Evolutionary conservation across 2,888 invertebrate genomes (phyloP), one percentile per base, ranked within the genome.

Genomic region (Pasiphila rectangulata): DNA sequence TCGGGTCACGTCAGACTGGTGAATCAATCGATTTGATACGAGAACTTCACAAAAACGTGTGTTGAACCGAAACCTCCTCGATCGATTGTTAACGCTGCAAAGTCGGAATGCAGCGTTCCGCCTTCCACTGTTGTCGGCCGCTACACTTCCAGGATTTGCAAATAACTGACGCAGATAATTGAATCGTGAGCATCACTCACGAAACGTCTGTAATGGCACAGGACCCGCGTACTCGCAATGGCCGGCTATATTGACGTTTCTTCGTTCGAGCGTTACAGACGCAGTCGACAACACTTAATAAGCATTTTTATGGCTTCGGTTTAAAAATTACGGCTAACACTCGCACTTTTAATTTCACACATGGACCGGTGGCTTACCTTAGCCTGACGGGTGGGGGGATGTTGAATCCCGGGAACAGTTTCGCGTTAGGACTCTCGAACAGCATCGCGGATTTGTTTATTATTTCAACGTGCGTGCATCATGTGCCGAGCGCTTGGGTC

Each of bases 401-500:
- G 82, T 91, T 92, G 83, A 93, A 93, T 67, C 88, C 87, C 66
- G 92, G 91, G 79, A 90, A 92, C 79, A 92, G 90, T 84, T 93
- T 90, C 82, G 93, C 93, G 73, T 91, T 91, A 73, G 93, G 92
- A 89, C 91, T 93, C 84, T 93, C 93, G 81, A 93, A 93, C 82
- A 93, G 87, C 93, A 93, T 93, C 79, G 81, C 80, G 80, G 72
- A 67, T 74, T 72, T 75, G 74, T 72, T 70, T 72, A 69, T 72
- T 79, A 48, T 78, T 83, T 82, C 80, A 83, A 82, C 77, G 83
- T 71, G 74, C 73, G 72, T 77, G 74, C 83, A 75, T 81, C 43
- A 65, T 80, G 79, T 63, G 72, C 64, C 75, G 79, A 79, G 72
- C 75, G 69, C 67, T 49, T 69, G 62, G 62, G 59, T 57, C 66